phyloP scores from a whole-genome alignment of 2,113 vertebrate species.

The Coturnix japonica region DNA sequence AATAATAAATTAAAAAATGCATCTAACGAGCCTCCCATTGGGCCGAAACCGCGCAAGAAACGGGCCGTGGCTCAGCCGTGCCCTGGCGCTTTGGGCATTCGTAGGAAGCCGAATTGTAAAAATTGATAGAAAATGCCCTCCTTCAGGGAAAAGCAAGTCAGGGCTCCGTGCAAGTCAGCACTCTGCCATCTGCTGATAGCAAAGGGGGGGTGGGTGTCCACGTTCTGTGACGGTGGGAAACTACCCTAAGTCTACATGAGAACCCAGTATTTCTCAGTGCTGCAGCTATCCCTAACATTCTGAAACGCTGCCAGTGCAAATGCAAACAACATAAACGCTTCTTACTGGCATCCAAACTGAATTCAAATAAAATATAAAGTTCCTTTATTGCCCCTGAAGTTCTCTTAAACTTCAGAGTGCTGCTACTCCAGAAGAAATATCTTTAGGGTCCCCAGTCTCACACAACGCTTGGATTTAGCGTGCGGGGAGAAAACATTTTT shows the following conservation, averaged over 20 bases:
- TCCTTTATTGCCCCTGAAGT: not conserved
- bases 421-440: not conserved
- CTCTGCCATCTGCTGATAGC: too few species aligned
- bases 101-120: not conserved
- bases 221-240: not conserved
- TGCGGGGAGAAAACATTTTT: not conserved
- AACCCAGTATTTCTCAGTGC: not conserved
- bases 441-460: not conserved
- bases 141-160: not conserved
- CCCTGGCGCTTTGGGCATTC: not conserved
- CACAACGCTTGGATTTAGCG: not conserved
- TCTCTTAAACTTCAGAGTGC: not conserved
- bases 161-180: not conserved
- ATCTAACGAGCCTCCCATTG: rapidly evolving
- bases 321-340: not conserved
- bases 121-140: not conserved
- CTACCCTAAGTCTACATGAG: not conserved
- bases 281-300: not conserved
- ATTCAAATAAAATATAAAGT: not conserved
- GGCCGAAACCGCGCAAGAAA: rapidly evolving
- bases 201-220: not conserved
- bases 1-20: too few species aligned
- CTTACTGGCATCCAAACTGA: not conserved
- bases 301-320: not conserved
- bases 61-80: not conserved